Conservation (phyloP, 1,140 invertebrate genomes). For the Conus betulinus region DNA sequence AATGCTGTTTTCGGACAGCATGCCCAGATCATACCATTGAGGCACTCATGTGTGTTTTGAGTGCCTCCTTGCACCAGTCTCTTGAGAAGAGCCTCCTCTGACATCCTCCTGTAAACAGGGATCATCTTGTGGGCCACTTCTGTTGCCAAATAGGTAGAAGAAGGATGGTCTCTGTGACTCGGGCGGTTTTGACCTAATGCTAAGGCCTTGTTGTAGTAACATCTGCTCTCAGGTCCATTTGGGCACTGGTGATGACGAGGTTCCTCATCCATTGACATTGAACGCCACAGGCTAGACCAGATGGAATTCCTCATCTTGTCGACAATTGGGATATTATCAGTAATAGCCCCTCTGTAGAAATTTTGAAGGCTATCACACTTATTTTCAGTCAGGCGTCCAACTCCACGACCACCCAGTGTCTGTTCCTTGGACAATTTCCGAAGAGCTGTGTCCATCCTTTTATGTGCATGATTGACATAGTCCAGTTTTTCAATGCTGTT, state of each 20-base stretch:
- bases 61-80: neutral
- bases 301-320: neutral
- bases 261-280: neutral
- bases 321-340: neutral
- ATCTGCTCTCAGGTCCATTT: neutral
- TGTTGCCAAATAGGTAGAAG: neutral
- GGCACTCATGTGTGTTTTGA: no score
- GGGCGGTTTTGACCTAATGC: neutral
- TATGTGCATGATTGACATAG: slow-evolving; percentile 9
- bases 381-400: neutral
- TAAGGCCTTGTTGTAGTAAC: neutral
- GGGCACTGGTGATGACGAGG: neutral
- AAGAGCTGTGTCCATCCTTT: neutral
- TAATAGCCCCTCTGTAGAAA: neutral
- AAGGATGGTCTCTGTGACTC: neutral
- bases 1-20: neutral
- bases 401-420: neutral
- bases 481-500: neutral
- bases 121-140: neutral
- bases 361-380: neutral
- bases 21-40: neutral
- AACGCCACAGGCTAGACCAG: neutral
- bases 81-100: neutral
- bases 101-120: neutral
- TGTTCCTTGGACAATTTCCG: no score